Evolutionary conservation across 2,797 vertebrate species (phyloP).

Genomic region (Galagoides demidoff): DNA sequence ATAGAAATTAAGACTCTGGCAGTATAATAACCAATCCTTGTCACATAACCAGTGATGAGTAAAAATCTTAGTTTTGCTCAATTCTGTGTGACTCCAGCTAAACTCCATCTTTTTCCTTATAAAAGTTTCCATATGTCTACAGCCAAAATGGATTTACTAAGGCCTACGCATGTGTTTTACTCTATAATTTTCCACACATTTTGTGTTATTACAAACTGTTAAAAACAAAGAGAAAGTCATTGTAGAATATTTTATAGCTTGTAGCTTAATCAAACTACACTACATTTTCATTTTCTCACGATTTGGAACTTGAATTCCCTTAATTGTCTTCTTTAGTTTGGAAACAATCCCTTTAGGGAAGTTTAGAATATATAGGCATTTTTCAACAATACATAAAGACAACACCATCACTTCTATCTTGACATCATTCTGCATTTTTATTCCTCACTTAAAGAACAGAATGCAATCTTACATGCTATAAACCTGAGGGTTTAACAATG

Average conservation of each 20-base stretch:
- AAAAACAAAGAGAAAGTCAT: background rate
- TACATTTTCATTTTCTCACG: background rate
- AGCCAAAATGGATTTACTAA: background rate
- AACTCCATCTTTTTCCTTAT: background rate
- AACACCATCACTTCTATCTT: background rate
- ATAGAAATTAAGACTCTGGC: background rate
- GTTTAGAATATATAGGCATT: background rate
- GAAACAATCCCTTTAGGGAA: background rate
- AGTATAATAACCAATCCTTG: background rate
- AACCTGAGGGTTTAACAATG: background rate
- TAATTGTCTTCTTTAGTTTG: background rate
- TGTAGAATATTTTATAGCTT: background rate
- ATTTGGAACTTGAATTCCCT: background rate
- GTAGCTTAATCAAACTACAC: background rate
- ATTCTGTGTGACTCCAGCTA: background rate
- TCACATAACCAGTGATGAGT: background rate
- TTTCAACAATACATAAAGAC: constrained; percentile 9
- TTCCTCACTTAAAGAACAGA: background rate
- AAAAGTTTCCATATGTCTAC: background rate
- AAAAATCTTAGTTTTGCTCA: background rate
- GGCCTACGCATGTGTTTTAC: background rate
- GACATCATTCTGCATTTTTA: background rate
- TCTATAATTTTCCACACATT: background rate
- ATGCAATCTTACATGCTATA: background rate
- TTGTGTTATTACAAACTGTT: background rate